Evolutionary conservation across 2,888 invertebrate species (phyloP).

Genomic region (Norana najaformis): DNA sequence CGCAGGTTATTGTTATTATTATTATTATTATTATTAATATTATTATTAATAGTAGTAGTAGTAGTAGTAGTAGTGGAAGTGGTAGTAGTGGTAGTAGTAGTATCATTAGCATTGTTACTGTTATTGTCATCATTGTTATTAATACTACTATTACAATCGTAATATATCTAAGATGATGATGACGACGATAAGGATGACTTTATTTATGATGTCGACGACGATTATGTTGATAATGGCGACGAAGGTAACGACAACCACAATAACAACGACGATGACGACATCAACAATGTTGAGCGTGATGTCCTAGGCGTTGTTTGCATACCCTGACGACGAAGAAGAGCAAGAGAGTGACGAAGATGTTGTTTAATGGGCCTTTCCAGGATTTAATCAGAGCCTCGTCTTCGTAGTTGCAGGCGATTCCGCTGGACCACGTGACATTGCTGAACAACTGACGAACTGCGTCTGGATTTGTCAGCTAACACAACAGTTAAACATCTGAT

Average conservation of each 20-base stretch:
- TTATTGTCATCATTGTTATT: no score
- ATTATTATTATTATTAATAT: no score
- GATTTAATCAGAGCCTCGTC: slow-evolving; percentile 82
- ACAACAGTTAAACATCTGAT: background rate
- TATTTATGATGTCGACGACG: no score
- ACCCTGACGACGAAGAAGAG: slow-evolving; percentile 85
- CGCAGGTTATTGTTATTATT: no score
- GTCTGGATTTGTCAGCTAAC: slow-evolving; percentile 64
- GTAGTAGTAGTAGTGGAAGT: no score
- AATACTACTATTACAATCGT: no score
- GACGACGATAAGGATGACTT: no score
- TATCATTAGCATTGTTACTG: no score
- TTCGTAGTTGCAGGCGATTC: slow-evolving; percentile 70
- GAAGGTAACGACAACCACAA: background rate
- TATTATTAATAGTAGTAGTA: no score
- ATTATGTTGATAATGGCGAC: background rate
- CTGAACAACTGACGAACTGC: slow-evolving; percentile 83
- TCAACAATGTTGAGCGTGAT: background rate
- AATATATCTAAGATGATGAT: no score
- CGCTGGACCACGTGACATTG: slow-evolving; percentile 84
- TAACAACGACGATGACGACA: background rate
- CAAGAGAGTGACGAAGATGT: slow-evolving; percentile 81
- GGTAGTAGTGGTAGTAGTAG: no score
- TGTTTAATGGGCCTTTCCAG: slow-evolving; percentile 81
- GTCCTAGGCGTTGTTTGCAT: background rate